Evolutionary conservation across 2,888 invertebrate genomes (phyloP).

Genomic region (Zaprionus obscuricornis): DNA sequence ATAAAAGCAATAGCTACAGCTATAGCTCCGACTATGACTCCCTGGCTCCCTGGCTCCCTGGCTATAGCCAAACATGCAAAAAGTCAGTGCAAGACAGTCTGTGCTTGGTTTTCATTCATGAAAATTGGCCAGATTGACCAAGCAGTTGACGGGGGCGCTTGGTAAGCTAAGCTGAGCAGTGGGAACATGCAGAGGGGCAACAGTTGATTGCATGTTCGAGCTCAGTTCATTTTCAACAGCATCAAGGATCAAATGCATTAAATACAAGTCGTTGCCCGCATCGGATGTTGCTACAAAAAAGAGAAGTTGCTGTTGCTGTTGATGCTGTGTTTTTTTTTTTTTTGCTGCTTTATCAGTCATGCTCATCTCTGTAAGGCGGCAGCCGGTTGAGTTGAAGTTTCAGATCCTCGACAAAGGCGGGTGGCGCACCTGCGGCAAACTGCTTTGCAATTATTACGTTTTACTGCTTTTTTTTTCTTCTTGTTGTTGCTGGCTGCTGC

Average conservation of each 20-base stretch:
- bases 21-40: too few species aligned
- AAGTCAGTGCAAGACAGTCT: conserved; percentile 46
- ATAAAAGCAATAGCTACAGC: conserved; percentile 25
- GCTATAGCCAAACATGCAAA: conserved; percentile 71
- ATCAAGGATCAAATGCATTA: conserved; percentile 79
- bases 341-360: conserved; percentile 65
- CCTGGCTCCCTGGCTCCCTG: conserved; percentile 43
- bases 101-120: conserved; percentile 78
- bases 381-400: conserved; percentile 52
- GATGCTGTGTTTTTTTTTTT: conserved; percentile 26
- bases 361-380: conserved; percentile 69
- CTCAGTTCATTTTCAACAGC: conserved; percentile 79
- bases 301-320: conserved; percentile 28
- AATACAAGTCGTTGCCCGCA: conserved; percentile 69
- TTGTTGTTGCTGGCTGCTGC: conserved; percentile 30
- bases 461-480: conserved; percentile 37
- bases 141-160: conserved; percentile 2
- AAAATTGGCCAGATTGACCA: conserved; percentile 72
- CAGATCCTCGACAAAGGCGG: conserved; percentile 55
- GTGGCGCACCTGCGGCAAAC: conserved; percentile 77
- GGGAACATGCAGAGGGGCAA: conserved; percentile 15
- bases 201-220: conserved; percentile 79
- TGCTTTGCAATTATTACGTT: conserved; percentile 78
- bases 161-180: neutral
- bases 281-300: conserved; percentile 58